Evolutionary conservation across 2,113 vertebrate species (phyloP), one percentile per base, ranked within the genome.

Genomic region (Aspiorhynchus laticeps): DNA sequence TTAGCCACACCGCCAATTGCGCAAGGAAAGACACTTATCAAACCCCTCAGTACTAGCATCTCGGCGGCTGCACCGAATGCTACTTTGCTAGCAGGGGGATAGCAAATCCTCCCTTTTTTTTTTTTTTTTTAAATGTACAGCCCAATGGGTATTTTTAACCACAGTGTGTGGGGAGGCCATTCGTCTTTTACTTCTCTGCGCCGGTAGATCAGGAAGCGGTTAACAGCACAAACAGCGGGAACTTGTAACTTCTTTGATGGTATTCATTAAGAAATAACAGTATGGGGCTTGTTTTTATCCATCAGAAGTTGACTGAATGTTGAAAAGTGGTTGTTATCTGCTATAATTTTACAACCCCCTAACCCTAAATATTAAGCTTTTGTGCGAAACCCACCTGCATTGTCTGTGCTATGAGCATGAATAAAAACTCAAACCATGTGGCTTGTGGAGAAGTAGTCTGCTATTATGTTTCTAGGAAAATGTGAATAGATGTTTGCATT

Each of bases 121-220:
- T n/a, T n/a, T n/a, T 46, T 24, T 26, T 75, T 75, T 46, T 28
- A 48, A 10, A 69, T 69, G 59, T 83, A 26, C 10, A 24, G 80
- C 19, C 84, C 19, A 48, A 17, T 1, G 85, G 7, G 48, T 61
- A 73, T 90, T 87, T 89, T 91, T 88, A 91, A 86, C 69, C 51
- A 10, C 38, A 33, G 81, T 46, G 87, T 82, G 85, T 84, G 82
- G 5, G 36, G 76, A 80, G 59, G 24, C 51, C 46, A 75, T 84
- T 80, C 80, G 51, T 88, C 19, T 69, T 85, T 86, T 26, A 78
- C 74, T 48, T 46, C 61, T 73, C 53, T 31, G 48, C 2, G 14
- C 33, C 14, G 21, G 12, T 26, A 21, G 59, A 26, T 61, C 84
- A 56, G 46, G 15, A 51, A 53, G 15, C 26, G 59, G 65, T 36